Base-by-base conservation (phyloP, 2,797 vertebrate species). In the Lerista edwardsae region DNA sequence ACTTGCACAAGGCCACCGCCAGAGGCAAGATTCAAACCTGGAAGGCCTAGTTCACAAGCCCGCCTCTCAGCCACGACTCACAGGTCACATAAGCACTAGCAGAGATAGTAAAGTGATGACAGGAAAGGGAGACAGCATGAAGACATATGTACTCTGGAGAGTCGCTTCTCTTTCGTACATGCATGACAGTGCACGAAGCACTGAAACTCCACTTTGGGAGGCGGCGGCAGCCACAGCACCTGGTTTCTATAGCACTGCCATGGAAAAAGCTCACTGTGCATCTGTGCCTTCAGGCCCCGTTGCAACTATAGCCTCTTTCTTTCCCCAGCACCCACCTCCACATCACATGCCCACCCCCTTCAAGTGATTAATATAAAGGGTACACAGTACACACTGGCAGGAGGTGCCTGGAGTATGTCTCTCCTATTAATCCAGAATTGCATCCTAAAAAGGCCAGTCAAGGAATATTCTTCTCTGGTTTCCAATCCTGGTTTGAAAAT, bases 191-290 rank as follows among this genome's bases (percentile, higher is more conserved):
- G 55, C 59, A 14, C 25, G 91, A 92, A 93, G 85, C 91, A 93
- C 90, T 93, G 94, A 94, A 95, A 95, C 96, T 94, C 94, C 88
- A 94, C 91, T 92, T 94, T 89, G 90, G 94, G 93, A 93, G 95
- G 85, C 87, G 95, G 86, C 67, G 84, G 93, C 59, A 0, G 90
- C 91, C 93, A 89, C 91, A 93, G 90, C 95, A 95, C 91, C 94
- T 95, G 94, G 95, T 96, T 96, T 96, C 96, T 95, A 96, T 96
- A 96, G 95, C 94, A 93, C 91, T 96, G 84, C 95, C 95, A 96
- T 96, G 94, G 95, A 95, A 96, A 96, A 95, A 9, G 90, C n/a
- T 67, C 90, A 90, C 80, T 72, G 90, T 1, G 82, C 93, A 94
- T 93, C 92, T 91, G 88, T 93, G 95, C 95, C 95, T 96, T 86